Base-by-base conservation (phyloP, 2,888 invertebrate genomes). In the Spodoptera picta region DNA sequence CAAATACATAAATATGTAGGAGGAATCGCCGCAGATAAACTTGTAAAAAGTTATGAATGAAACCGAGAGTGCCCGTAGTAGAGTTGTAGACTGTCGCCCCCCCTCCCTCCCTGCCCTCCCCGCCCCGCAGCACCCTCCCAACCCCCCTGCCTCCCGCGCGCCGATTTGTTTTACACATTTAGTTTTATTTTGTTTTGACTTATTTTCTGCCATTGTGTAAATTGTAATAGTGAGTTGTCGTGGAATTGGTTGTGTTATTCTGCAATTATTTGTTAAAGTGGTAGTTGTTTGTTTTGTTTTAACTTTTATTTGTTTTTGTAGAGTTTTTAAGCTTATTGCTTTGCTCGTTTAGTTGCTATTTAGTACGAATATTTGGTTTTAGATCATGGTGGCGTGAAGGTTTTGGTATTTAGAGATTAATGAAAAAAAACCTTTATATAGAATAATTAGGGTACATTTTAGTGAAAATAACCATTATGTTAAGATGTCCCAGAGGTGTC, bases 1-100 rank as follows among this genome's bases (percentile, higher is more conserved):
- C 92, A 92, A 93, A 93, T 91, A 92, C 90, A 94, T 94, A 94
- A 93, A 93, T 93, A 94, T 93, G 93, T 92, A 93, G 89, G 87
- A 93, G 92, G 92, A 92, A 92, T 93, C 89, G 90, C 87, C 87
- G 81, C 93, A 94, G 93, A 94, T 94, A 94, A 94, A 94, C 93
- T 94, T 94, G 93, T 93, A 94, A 95, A 95, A 95, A 95, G 95
- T 95, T 95, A 95, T 95, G 95, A 95, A 95, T 95, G 95, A 94
- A 95, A 94, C 90, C 87, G 94, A 94, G 93, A 94, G 94, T 93
- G 49, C 68, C 69, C 92, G 94, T 93, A 94, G 94, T 94, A 90
- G 89, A 92, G 92, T 92, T 92, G 93, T 93, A 92, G 90, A 82
- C 86, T 76, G 54, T 23, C 24, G 31, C 81, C 84, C 83, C 85